Base-by-base conservation (phyloP, 1,140 invertebrate species). In the Formica exsecta region DNA sequence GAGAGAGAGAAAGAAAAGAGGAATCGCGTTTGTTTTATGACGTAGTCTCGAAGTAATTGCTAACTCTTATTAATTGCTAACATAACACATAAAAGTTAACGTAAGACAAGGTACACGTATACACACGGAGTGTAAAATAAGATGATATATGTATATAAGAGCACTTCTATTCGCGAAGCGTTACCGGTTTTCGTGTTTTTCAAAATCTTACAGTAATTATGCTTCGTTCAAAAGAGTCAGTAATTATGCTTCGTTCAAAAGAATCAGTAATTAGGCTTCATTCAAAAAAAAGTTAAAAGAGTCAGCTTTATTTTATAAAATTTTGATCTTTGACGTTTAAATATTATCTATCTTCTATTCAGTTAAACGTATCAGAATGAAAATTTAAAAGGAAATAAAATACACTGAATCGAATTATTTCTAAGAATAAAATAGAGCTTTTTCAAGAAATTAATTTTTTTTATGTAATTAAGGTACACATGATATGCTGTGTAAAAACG, bases 1-100 rank as follows among this genome's bases (percentile, higher is more conserved):
- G n/a, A 16, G 11, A 54, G 6, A 68, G 19, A 3, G 11, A 22
- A 64, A 61, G 32, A 29, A 70, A 73, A 38, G 29, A 19, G 25
- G 19, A 61, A 11, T 38, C 61, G 44, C 44, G 19, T 74, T 83
- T 74, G 54, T 74, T 74, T 48, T 44, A 25, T 48, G 79, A 48
- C 54, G 79, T 59, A 73, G 13, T 48, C 3, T 29, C 77, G 22
- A n/a, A 48, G 41, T 22, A 32, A 36, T 16, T 81, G n/a, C 25
- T 41, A 71, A 80, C 48, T 22, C 22, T 22, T 22, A 48, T 29
- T 22, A 32, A 36, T 16, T 81, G n/a, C 25, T 41, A 71, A 80
- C 48, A 29, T 65, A 70, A 73, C 3, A 71, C 54, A 19, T 54
- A 29, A 19, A 81, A 73, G 36, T 25, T 8, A 25, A 8, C 16